phyloP scores from a whole-genome alignment of 1,140 invertebrate genomes.

The Thaumetopoea pityocampa region DNA sequence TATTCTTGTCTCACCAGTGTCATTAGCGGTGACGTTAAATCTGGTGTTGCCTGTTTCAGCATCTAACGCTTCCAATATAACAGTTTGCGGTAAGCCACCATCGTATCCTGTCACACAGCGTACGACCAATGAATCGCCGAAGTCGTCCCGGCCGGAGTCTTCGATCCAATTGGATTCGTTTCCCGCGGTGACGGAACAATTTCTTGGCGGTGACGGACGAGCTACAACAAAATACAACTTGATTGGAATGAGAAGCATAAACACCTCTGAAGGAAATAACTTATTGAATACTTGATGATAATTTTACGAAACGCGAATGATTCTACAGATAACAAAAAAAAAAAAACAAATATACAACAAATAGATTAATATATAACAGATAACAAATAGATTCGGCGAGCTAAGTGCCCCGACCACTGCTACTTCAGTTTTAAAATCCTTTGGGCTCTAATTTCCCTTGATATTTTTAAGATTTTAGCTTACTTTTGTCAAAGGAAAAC shows the following conservation, averaged over 20 bases:
- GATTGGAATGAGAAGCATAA: conserved; percentile 1
- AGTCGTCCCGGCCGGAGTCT: conserved; percentile 39
- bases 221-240: conserved; percentile 28
- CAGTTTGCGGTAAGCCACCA: conserved; percentile 55
- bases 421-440: too few relatives aligned
- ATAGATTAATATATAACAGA: too few relatives aligned
- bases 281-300: not conserved
- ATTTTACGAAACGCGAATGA: too few relatives aligned
- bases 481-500: too few relatives aligned
- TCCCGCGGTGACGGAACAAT: conserved; percentile 52
- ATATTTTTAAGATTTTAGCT: too few relatives aligned
- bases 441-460: too few relatives aligned
- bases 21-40: conserved; percentile 61
- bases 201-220: conserved; percentile 53
- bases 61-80: conserved; percentile 58
- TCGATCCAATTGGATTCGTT: conserved; percentile 59
- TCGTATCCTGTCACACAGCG: conserved; percentile 59
- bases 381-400: too few relatives aligned
- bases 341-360: too few relatives aligned
- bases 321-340: too few relatives aligned
- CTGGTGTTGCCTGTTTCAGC: conserved; percentile 32
- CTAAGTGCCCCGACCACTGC: too few relatives aligned
- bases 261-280: not conserved
- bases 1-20: conserved; percentile 58
- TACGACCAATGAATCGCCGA: conserved; percentile 43